Evolutionary conservation across 1,140 invertebrate genomes (phyloP), one percentile per base, ranked within the genome.

Genomic region (Pseudomyrmex dendroicus): DNA sequence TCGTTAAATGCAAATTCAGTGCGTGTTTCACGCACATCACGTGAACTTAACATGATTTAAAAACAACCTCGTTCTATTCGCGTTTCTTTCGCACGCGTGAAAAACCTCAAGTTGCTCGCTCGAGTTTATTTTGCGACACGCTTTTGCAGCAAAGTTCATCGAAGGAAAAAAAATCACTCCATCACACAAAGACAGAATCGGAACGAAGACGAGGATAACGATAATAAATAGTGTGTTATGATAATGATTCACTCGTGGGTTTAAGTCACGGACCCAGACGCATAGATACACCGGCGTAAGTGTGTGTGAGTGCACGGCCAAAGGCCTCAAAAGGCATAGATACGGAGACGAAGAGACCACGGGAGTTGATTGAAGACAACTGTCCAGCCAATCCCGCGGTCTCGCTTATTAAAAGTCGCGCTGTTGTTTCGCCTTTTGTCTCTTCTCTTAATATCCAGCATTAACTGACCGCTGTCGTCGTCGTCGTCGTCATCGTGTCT

Each of bases 291-390:
- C 8, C 4, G 13, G 25, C 8, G n/a, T 15, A 72, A 54, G 56
- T 64, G 88, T 54, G 68, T 64, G 72, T 35, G 35, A 5, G 35
- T 54, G 74, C 44, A 86, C 68, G 73, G 70, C 62, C 77, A 84
- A 82, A 90, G 88, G 86, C 73, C 82, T 85, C 76, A 35, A 57
- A 62, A 73, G 64, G 48, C 25, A 56, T 66, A 76, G 80, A 61
- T 78, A 46, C 80, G 56, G 76, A 88, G 89, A 87, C 87, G 87
- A 54, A 76, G 91, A 91, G 91, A 90, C 91, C 86, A 89, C 86
- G 83, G 82, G 85, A 90, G 91, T 93, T 94, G 90, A 94, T 94
- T 94, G 93, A 90, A 93, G 93, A 91, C 92, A 94, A 94, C 92
- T 93, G 84, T 86, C 86, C 90, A 86, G 70, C 93, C 93, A 94